Base-by-base conservation (phyloP, 2,888 invertebrate species). In the Acrobasis consociella region DNA sequence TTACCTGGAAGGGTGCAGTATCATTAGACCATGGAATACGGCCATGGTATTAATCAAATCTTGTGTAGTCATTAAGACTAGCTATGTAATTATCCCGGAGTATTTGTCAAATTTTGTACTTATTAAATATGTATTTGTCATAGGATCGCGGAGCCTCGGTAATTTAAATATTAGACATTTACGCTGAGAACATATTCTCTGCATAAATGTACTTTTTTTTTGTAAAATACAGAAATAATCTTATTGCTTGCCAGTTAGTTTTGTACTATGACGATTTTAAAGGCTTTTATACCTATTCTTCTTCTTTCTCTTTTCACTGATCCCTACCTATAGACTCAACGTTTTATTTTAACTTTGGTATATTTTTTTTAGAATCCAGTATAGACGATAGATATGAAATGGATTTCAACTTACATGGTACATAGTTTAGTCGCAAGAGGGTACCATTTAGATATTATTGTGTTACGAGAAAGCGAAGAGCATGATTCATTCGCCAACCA, bases 1-100 rank as follows among this genome's bases (percentile, higher is more conserved):
- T 81, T 88, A 85, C 89, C 84, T 82, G 85, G 79, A 77, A 78
- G 80, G 85, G 76, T 76, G 74, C 77, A 78, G 80, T 75, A 82
- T 81, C 85, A 87, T 85, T 83, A 85, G 68, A 58, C 64, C 58
- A 64, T 65, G 64, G 73, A 73, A 75, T 71, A 78, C 70, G 73
- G 71, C 72, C 65, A 68, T 74, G 72, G 79, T 74, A 80, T 85
- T 80, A 82, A 87, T 86, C 84, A 85, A 82, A 81, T 73, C 65
- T 73, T 65, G 65, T 72, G 66, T 65, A 69, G 68, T 74, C 72
- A 72, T 75, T 71, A 73, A 65, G 60, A 22, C 49, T 52, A 11
- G 63, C 58, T 51, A 49, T 60, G 17, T 51, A 60, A 59, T 56
- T 56, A 56, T 56, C 42, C 5, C 42, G 56, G 42, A 11, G 56